Evolutionary conservation across 2,113 vertebrate genomes (phyloP).

Genomic region (Morone chrysops): DNA sequence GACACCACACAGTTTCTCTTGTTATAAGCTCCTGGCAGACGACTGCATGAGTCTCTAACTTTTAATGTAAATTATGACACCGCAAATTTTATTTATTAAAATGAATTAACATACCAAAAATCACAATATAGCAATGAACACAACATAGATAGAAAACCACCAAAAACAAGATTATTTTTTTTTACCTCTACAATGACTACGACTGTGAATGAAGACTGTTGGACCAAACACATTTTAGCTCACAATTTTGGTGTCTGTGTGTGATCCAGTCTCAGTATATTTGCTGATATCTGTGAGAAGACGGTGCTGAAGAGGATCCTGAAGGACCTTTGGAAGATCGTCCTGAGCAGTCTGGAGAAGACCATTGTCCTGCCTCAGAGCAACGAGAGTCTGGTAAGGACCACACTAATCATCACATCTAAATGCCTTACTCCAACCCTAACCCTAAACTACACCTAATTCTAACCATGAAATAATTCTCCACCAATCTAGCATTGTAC

Average conservation of each 20-base stretch:
- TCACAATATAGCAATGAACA: no score
- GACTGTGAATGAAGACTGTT: background rate
- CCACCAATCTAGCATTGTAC: background rate
- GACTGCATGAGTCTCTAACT: background rate
- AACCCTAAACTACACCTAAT: background rate
- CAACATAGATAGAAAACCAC: no score
- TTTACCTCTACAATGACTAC: no score
- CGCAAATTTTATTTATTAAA: background rate
- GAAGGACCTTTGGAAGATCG: constrained; percentile 96
- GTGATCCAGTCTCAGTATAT: constrained; percentile 90
- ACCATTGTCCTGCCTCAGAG: constrained; percentile 93
- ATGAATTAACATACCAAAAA: background rate
- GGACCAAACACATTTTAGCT: background rate
- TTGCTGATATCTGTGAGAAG: constrained; percentile 96
- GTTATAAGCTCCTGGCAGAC: background rate
- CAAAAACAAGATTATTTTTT: no score
- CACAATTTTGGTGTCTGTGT: constrained; percentile 7
- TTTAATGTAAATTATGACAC: background rate
- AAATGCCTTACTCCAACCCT: fast-evolving
- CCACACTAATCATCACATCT: no score
- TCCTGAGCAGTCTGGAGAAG: constrained; percentile 95
- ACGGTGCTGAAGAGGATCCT: constrained; percentile 95
- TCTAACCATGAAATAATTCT: background rate
- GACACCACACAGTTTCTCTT: background rate
- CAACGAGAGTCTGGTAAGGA: constrained; percentile 92